Conservation (phyloP, 2,888 invertebrate genomes). For the Apomyelois bistriatella region DNA sequence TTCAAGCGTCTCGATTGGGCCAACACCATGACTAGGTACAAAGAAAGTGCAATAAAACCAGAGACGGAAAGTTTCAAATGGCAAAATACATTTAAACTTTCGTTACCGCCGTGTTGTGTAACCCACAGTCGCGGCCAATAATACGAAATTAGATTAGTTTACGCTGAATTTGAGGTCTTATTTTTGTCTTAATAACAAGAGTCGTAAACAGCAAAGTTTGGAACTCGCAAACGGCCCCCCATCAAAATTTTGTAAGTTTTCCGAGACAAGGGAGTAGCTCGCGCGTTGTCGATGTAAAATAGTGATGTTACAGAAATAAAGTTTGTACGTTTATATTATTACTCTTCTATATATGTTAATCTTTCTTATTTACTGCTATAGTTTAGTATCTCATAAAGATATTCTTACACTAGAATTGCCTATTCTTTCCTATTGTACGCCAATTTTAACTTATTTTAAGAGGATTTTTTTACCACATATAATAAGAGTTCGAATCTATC, state of each 20-base stretch:
- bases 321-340: too few relatives aligned
- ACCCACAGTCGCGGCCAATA: conserved; percentile 12
- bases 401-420: too few relatives aligned
- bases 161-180: conserved; percentile 7
- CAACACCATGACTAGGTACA: neutral
- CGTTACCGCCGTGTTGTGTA: conserved; percentile 2
- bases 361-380: too few relatives aligned
- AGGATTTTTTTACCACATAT: too few relatives aligned
- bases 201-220: conserved; percentile 12
- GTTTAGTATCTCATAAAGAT: too few relatives aligned
- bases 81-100: conserved; percentile 5
- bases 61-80: neutral
- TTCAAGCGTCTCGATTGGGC: neutral
- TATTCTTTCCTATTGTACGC: too few relatives aligned
- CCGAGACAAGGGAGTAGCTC: neutral
- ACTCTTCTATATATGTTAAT: too few relatives aligned
- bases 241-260: conserved; percentile 15
- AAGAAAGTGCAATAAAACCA: conserved; percentile 1
- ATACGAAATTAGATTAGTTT: conserved; percentile 11
- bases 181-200: conserved; percentile 13
- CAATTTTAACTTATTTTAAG: too few relatives aligned
- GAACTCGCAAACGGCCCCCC: conserved; percentile 11
- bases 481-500: too few relatives aligned
- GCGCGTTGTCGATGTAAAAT: neutral
- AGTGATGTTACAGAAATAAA: neutral